Conservation (phyloP, 2,797 vertebrate species). For the Sphenopsis melanotis region DNA sequence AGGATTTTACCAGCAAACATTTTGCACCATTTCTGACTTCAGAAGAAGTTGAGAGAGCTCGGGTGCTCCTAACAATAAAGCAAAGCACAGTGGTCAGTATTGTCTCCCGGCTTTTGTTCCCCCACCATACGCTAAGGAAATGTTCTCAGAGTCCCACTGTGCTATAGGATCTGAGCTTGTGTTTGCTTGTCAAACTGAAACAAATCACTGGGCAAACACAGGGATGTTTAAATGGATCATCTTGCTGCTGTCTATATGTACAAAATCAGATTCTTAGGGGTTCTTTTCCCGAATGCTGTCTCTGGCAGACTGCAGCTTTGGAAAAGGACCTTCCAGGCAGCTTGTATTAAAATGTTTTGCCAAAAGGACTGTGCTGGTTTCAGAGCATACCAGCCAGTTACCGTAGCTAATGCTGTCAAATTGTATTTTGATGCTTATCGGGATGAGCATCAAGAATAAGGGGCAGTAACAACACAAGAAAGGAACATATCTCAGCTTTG, state of each 20-base stretch:
- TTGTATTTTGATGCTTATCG: not conserved
- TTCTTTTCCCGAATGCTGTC: not conserved
- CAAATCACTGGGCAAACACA: not conserved
- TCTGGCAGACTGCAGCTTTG: conserved; percentile 5
- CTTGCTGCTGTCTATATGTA: not conserved
- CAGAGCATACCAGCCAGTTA: not conserved
- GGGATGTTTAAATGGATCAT: not conserved
- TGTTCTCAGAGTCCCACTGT: not conserved
- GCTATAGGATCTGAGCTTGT: not conserved
- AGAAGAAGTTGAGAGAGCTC: not conserved
- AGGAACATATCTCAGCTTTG: not conserved
- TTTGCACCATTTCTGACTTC: not conserved
- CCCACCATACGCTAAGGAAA: conserved; percentile 9
- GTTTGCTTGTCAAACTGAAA: conserved; percentile 32
- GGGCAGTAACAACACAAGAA: not conserved
- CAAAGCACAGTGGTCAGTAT: not conserved
- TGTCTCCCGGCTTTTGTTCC: conserved; percentile 56
- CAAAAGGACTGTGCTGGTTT: conserved; percentile 11
- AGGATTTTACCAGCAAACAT: not conserved
- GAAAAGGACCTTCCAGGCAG: conserved; percentile 18
- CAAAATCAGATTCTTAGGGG: not conserved
- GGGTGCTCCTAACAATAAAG: not conserved
- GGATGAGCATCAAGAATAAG: not conserved
- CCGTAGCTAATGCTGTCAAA: not conserved
- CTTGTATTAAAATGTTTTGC: conserved; percentile 26